These are phyloP conservation scores for Canis aureus DNA, from an alignment of 2,113 vertebrate genomes.

Conservation along the genomic window DNA sequence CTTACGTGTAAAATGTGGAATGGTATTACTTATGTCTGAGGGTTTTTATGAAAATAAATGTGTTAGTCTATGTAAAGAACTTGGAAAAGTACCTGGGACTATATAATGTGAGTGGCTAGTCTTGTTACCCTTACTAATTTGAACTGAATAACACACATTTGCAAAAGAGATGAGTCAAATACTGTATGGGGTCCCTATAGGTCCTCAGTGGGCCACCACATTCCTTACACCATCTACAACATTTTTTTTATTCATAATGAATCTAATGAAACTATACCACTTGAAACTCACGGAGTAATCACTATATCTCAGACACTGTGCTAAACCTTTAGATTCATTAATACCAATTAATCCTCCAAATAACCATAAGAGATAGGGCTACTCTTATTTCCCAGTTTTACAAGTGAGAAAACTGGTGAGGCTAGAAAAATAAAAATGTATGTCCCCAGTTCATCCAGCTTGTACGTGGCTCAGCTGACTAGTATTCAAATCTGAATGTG, in stretches of 20 bases:
- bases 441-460: background rate
- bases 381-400: background rate
- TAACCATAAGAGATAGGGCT: background rate
- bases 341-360: background rate
- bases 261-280: background rate
- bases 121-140: background rate
- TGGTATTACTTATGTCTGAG: background rate
- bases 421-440: background rate
- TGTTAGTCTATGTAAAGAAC: background rate
- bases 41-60: background rate
- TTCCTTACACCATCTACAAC: background rate
- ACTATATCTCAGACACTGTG: background rate
- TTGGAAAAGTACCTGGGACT: background rate
- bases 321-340: background rate
- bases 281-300: background rate
- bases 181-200: fast-evolving
- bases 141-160: background rate
- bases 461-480: background rate
- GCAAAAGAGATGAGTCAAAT: background rate
- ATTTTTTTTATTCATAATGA: background rate
- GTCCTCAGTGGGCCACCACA: background rate
- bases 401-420: background rate
- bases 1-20: background rate
- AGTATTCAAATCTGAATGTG: background rate
- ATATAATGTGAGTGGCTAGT: background rate